Conservation (phyloP, 2,113 vertebrate genomes). For the Cephalopholis sonnerati region DNA sequence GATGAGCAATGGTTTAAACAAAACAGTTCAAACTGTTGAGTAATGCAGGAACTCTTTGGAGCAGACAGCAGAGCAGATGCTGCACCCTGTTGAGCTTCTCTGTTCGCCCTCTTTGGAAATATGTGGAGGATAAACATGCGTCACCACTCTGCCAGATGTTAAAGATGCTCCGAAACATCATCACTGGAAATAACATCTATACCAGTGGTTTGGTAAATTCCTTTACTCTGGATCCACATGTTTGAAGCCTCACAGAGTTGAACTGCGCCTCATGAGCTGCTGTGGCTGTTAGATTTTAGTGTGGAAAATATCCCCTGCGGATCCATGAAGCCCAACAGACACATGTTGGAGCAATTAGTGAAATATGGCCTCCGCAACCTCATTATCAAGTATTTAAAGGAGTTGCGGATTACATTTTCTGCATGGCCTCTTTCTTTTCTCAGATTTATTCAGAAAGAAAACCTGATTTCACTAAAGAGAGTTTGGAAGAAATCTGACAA, state of each 20-base stretch:
- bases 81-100: neutral
- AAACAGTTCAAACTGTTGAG: neutral
- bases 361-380: neutral
- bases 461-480: neutral
- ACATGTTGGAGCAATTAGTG: constrained; percentile 20
- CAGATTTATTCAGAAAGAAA: neutral
- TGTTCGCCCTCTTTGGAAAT: neutral
- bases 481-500: neutral
- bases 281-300: neutral
- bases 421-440: neutral
- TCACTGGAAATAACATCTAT: neutral
- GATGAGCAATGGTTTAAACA: neutral
- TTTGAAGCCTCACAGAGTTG: neutral
- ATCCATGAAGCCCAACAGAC: neutral
- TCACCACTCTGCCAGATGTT: constrained; percentile 9
- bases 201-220: neutral
- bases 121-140: neutral
- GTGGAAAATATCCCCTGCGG: neutral
- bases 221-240: neutral
- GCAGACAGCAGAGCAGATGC: constrained; percentile 12
- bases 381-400: neutral
- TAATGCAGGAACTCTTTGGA: neutral
- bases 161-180: neutral
- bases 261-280: neutral
- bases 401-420: neutral